Conservation (phyloP, 2,113 vertebrate genomes). For the Dendrocopos noguchii region DNA sequence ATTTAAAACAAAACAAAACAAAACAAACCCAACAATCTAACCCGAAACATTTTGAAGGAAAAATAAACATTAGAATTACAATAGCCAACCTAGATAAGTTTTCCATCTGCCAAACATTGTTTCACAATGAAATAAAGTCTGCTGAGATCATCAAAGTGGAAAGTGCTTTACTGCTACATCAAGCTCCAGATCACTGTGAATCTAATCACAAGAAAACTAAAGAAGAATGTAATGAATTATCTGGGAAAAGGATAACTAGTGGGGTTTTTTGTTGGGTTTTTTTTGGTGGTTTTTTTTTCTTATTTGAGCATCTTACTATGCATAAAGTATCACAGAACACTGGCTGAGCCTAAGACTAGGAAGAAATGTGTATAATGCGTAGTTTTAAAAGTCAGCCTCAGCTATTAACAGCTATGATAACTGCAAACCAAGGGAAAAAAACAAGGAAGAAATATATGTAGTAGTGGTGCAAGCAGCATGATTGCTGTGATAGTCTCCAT, state of each 20-base stretch:
- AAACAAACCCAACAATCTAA: too few relatives aligned
- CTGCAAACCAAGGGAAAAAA: background rate
- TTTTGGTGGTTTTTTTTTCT: background rate
- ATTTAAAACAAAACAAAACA: background rate
- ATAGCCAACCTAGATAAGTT: background rate
- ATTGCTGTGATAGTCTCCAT: background rate
- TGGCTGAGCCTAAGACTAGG: background rate
- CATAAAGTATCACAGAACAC: background rate
- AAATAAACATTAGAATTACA: background rate
- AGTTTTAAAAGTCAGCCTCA: constrained; percentile 1
- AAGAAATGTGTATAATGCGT: background rate
- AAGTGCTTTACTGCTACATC: background rate
- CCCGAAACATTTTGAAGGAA: background rate
- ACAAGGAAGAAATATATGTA: background rate
- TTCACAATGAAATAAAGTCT: constrained; percentile 16
- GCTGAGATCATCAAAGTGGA: constrained; percentile 12
- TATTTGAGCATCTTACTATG: background rate
- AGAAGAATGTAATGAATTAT: background rate
- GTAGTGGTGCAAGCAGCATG: background rate
- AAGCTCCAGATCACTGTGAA: constrained; percentile 1
- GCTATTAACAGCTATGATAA: constrained; percentile 40
- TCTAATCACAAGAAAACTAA: constrained; percentile 16
- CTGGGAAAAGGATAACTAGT: background rate
- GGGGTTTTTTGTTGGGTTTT: background rate
- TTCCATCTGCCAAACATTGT: constrained; percentile 12